These are phyloP conservation scores for Silurus lanzhouensis DNA, from an alignment of 2,797 vertebrate genomes.

Conservation along the genomic window DNA sequence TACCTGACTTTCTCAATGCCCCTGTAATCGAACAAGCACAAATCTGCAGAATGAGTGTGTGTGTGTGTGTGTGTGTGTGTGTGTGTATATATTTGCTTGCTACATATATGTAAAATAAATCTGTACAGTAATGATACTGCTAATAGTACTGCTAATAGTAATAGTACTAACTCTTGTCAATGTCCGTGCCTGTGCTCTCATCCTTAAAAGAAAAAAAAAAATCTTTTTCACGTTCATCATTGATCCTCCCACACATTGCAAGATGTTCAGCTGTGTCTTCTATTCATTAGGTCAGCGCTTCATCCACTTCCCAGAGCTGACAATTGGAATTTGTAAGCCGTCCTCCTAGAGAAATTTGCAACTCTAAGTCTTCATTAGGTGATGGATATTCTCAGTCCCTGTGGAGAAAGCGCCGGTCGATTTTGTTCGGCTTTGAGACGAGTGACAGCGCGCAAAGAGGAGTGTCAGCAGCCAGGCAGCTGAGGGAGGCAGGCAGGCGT, in stretches of 20 bases:
- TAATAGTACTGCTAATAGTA: too few relatives aligned
- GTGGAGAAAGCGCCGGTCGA: conserved; percentile 31
- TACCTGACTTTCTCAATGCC: too few relatives aligned
- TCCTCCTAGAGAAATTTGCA: conserved; percentile 28
- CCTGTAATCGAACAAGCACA: too few relatives aligned
- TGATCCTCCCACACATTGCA: conserved; percentile 24
- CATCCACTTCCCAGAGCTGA: conserved; percentile 15
- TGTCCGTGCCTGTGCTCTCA: neutral
- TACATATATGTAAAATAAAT: neutral
- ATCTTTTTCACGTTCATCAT: neutral
- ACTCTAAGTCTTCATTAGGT: conserved; percentile 42
- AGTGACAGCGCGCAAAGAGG: conserved; percentile 32
- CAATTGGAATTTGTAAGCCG: conserved; percentile 26
- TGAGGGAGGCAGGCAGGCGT: conserved; percentile 28
- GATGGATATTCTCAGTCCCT: conserved; percentile 23
- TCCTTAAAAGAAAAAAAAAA: neutral
- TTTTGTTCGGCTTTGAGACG: conserved; percentile 25
- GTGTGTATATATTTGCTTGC: neutral
- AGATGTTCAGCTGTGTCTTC: conserved; percentile 14
- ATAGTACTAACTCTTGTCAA: neutral
- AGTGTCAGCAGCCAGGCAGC: conserved; percentile 29
- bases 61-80: neutral
- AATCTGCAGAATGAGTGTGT: too few relatives aligned
- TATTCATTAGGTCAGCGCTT: conserved; percentile 18
- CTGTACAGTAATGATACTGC: neutral